Evolutionary conservation across 30 jellyfish, hydroid and myxozoan genomes (phyloP).

Genomic region (Turritopsis dohrnii): DNA sequence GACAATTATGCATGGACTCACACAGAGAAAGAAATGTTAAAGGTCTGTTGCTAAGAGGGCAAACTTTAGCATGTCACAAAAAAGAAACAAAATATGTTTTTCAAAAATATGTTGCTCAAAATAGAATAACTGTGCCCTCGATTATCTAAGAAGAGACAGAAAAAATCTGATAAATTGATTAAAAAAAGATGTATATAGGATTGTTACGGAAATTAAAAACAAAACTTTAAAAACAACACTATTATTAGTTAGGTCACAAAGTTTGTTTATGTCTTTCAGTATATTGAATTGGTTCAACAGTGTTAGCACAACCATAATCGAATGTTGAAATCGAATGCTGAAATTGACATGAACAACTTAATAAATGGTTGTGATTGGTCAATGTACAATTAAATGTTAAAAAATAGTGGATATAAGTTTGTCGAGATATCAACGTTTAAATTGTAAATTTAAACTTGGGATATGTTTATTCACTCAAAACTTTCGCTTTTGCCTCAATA

Average conservation of each 20-base stretch:
- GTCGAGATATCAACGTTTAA: no score
- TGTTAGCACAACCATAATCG: not conserved
- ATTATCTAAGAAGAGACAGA: not conserved
- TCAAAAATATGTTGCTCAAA: not conserved
- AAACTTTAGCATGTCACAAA: no score
- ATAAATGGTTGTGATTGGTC: no score
- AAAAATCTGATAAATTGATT: not conserved
- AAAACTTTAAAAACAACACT: not conserved
- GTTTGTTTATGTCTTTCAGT: not conserved
- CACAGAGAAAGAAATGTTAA: no score
- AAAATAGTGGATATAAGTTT: no score
- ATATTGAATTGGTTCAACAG: not conserved
- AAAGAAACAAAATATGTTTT: not conserved
- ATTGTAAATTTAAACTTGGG: no score
- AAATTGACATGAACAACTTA: not conserved
- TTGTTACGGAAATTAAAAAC: not conserved
- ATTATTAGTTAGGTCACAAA: not conserved
- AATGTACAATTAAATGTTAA: no score
- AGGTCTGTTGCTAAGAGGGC: no score
- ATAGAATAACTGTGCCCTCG: not conserved
- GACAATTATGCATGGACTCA: not conserved
- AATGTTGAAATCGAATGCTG: no score
- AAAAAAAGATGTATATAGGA: not conserved
- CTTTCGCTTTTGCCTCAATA: no score
- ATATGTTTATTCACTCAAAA: no score